phyloP scores from a whole-genome alignment of 2,113 vertebrate species.

The Cynoglossus semilaevis region DNA sequence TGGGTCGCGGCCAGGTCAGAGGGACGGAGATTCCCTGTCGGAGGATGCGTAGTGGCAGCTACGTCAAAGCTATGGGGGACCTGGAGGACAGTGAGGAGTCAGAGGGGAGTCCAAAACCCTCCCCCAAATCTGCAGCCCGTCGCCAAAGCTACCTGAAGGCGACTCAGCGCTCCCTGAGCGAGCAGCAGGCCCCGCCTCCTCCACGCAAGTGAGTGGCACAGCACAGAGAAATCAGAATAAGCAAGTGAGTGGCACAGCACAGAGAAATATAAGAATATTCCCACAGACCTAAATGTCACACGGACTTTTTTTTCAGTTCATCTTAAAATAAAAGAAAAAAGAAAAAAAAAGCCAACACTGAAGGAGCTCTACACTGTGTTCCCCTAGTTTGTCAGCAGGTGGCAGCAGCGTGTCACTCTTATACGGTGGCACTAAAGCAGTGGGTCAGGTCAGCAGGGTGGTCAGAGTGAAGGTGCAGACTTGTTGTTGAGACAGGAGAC shows the following conservation, averaged over 20 bases:
- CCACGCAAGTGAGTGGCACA: constrained; percentile 82
- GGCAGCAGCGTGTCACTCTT: constrained; percentile 58
- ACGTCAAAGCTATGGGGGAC: constrained; percentile 98
- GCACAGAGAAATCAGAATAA: no score
- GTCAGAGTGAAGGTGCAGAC: neutral
- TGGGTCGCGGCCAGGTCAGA: constrained; percentile 75
- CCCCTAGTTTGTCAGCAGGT: constrained; percentile 59
- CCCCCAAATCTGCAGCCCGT: constrained; percentile 92
- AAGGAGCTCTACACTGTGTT: neutral
- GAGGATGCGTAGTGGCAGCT: constrained; percentile 98
- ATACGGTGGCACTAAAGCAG: neutral
- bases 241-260: no score
- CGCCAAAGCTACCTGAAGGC: constrained; percentile 99
- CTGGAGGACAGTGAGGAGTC: constrained; percentile 90
- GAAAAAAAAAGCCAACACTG: no score
- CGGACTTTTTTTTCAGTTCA: neutral
- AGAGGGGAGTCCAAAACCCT: constrained; percentile 93
- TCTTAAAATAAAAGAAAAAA: no score
- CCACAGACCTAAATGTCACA: neutral
- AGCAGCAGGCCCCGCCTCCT: constrained; percentile 84
- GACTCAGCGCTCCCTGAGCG: constrained; percentile 94
- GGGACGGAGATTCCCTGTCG: constrained; percentile 90
- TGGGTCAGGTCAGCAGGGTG: no score
- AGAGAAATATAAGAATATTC: no score
- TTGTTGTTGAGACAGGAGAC: neutral